These are phyloP conservation scores for Pristionchus arcanus DNA, from an alignment of 2,888 invertebrate species.

Conservation along the genomic window DNA sequence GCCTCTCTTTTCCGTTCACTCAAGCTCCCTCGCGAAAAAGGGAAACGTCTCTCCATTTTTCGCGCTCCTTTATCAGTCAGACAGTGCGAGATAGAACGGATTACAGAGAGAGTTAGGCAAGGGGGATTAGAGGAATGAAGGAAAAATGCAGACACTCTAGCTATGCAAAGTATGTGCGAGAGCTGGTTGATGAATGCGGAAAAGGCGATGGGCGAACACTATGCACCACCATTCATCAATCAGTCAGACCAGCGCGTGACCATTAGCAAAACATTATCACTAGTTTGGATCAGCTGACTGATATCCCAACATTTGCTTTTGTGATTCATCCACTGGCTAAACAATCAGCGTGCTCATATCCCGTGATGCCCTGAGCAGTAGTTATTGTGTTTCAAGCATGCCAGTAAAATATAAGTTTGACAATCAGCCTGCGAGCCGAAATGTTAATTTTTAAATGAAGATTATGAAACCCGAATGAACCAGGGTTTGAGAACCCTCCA, in stretches of 20 bases:
- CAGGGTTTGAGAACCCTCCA: no score
- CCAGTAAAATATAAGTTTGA: no score
- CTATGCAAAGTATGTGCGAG: conserved; percentile 23
- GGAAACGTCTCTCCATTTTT: not conserved
- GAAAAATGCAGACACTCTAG: not conserved
- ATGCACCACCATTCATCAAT: not conserved
- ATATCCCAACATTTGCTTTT: not conserved
- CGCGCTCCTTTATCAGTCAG: not conserved
- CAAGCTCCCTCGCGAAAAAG: not conserved
- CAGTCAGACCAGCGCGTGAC: not conserved
- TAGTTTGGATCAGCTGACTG: not conserved
- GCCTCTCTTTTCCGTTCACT: conserved; percentile 8
- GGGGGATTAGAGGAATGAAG: not conserved
- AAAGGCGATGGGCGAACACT: not conserved
- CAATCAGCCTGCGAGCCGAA: no score
- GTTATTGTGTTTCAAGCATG: no score
- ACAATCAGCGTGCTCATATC: no score
- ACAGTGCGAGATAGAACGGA: not conserved
- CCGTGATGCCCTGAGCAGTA: no score
- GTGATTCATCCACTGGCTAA: no score
- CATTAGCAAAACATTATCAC: not conserved
- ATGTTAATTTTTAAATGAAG: no score
- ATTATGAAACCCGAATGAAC: not conserved
- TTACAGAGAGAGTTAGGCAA: not conserved
- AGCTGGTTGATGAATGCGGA: not conserved